Conservation (phyloP, 2,888 invertebrate genomes). For the Callinectes sapidus region DNA sequence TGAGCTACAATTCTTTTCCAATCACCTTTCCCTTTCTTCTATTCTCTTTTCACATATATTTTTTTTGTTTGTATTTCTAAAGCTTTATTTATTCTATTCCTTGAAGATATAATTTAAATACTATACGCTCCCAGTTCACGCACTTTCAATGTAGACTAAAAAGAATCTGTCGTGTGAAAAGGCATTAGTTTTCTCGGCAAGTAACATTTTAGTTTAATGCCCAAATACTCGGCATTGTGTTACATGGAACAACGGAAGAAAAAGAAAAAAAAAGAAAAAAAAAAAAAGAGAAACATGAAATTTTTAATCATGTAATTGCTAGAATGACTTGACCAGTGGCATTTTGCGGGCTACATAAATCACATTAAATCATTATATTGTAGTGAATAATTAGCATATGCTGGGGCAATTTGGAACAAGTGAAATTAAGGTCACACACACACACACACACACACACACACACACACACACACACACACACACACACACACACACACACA, state of each 20-base stretch:
- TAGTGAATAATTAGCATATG: background rate
- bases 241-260: background rate
- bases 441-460: background rate
- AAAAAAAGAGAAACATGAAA: background rate
- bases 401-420: background rate
- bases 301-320: background rate
- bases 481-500: constrained; percentile 36
- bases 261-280: background rate
- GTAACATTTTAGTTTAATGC: background rate
- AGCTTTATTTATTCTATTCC: background rate
- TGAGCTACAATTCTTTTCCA: background rate
- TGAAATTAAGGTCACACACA: background rate
- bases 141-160: background rate
- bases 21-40: background rate
- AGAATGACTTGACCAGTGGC: background rate
- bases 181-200: background rate
- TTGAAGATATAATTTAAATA: background rate
- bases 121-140: background rate
- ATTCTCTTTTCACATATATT: background rate
- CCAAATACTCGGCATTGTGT: background rate
- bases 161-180: background rate
- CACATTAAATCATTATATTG: background rate
- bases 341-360: background rate
- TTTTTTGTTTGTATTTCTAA: background rate
- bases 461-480: constrained; percentile 32